These are phyloP conservation scores for Dinothrombium tinctorium DNA, from an alignment of 1,140 invertebrate genomes.

Conservation along the genomic window DNA sequence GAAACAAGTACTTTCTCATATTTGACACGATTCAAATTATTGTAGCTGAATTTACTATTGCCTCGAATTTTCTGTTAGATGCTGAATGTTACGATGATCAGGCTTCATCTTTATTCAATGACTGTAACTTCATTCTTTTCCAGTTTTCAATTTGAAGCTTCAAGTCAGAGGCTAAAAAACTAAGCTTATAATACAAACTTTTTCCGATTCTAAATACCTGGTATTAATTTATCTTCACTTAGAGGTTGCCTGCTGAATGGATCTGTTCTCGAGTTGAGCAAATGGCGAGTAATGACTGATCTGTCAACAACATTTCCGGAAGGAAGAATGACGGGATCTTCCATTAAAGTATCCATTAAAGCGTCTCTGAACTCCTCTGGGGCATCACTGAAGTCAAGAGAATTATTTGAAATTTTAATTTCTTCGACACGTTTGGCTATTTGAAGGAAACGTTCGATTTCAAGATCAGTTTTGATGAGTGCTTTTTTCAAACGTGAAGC, in stretches of 20 bases:
- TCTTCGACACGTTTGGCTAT: conserved; percentile 17
- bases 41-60: no score
- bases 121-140: background rate
- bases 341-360: conserved; percentile 85
- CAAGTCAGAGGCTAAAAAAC: conserved; percentile 35
- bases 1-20: no score
- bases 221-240: conserved; percentile 71
- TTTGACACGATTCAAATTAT: no score
- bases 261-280: conserved; percentile 69
- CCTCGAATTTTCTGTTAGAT: no score
- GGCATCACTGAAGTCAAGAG: conserved; percentile 55
- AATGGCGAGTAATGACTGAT: conserved; percentile 52
- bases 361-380: conserved; percentile 88
- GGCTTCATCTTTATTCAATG: no score
- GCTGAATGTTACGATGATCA: no score
- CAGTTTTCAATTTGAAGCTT: conserved; percentile 40
- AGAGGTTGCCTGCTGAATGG: conserved; percentile 80
- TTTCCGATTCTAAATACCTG: no score
- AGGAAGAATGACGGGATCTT: conserved; percentile 71
- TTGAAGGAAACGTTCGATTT: conserved; percentile 34
- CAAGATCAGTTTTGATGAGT: conserved; percentile 41
- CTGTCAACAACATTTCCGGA: conserved; percentile 63
- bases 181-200: background rate
- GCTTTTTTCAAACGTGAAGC: conserved; percentile 48
- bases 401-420: conserved; percentile 38